Conservation (phyloP, 2,888 invertebrate genomes). For the Calliscelio sp. region DNA sequence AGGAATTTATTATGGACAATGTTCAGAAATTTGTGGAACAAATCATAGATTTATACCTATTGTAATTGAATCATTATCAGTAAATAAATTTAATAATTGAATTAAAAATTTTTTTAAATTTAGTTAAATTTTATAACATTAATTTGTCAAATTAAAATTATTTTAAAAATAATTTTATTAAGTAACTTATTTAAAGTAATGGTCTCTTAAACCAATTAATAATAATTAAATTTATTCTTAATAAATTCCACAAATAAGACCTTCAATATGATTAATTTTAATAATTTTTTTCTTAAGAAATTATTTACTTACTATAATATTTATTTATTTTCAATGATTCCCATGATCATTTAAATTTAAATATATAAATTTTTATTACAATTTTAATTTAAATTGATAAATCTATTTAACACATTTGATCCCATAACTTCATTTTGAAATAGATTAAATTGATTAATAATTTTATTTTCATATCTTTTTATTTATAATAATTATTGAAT, state of each 20-base stretch:
- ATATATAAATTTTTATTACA: slow-evolving; percentile 71
- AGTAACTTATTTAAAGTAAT: slow-evolving; percentile 84
- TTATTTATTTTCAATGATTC: slow-evolving; percentile 87
- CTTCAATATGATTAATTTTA: slow-evolving; percentile 25
- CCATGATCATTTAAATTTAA: slow-evolving; percentile 87
- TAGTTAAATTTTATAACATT: slow-evolving; percentile 75
- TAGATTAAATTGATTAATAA: slow-evolving; percentile 88
- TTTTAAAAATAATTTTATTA: slow-evolving; percentile 47
- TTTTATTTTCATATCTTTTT: slow-evolving; percentile 7
- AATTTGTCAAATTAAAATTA: slow-evolving; percentile 71
- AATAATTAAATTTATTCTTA: slow-evolving; percentile 86
- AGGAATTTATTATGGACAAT: slow-evolving; percentile 91
- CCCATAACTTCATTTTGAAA: slow-evolving; percentile 87
- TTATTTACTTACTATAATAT: neutral
- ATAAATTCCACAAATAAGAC: slow-evolving; percentile 81
- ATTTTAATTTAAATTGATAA: slow-evolving; percentile 87
- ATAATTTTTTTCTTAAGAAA: neutral
- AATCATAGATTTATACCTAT: slow-evolving; percentile 94
- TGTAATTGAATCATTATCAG: slow-evolving; percentile 88
- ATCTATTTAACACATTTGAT: slow-evolving; percentile 90
- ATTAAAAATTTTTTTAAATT: slow-evolving; percentile 85
- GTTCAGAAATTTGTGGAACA: slow-evolving; percentile 93
- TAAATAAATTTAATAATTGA: slow-evolving; percentile 81
- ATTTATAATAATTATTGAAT: slow-evolving; percentile 46
- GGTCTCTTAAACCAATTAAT: slow-evolving; percentile 90